A percentile compares a stretch with the other conserved stretches of the same genome.
phyloP scores from a whole-genome alignment of 2,797 vertebrate genomes.

The Eospalax fontanierii region DNA sequence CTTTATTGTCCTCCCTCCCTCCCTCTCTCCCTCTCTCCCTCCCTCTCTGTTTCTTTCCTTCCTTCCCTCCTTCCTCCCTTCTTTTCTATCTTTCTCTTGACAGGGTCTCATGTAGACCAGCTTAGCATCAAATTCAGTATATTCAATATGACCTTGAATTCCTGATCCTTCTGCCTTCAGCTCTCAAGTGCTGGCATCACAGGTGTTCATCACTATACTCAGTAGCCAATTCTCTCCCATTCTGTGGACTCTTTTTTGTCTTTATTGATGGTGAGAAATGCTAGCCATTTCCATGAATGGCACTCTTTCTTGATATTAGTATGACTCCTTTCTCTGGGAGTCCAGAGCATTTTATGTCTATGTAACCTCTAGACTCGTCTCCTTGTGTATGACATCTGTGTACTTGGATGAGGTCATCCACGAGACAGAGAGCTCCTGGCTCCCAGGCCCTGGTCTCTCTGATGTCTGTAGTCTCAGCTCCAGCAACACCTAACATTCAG shows the following conservation, averaged over 20 bases:
- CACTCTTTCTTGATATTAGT: neutral
- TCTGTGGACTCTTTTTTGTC: neutral
- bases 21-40: no score
- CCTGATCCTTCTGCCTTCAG: neutral
- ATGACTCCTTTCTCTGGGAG: neutral
- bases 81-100: fast-evolving
- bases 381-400: neutral
- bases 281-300: neutral
- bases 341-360: neutral
- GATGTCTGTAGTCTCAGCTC: neutral
- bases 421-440: neutral
- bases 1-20: neutral
- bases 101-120: neutral
- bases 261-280: neutral
- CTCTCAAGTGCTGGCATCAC: neutral
- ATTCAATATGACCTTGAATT: neutral
- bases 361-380: neutral
- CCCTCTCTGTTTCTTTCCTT: no score
- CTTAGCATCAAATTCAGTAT: neutral
- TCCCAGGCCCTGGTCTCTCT: no score
- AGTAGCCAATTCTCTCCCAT: neutral
- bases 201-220: neutral
- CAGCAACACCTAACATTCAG: neutral
- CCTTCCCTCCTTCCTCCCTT: no score
- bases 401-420: neutral